These are phyloP conservation scores for Phalacrocorax brasilianus DNA, from an alignment of 2,113 vertebrate genomes.

Conservation along the genomic window DNA sequence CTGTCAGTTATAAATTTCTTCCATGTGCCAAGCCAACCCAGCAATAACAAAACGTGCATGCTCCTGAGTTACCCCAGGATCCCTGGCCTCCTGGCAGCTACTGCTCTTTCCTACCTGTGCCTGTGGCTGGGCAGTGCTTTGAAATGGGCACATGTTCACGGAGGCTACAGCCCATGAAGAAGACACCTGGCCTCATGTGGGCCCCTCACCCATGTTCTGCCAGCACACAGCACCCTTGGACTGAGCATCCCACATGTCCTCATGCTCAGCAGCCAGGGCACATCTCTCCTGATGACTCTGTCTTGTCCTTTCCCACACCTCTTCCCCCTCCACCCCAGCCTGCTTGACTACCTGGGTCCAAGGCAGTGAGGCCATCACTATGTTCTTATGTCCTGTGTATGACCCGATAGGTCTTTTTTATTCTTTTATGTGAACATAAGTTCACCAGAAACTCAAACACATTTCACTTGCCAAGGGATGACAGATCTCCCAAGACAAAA, in stretches of 20 bases:
- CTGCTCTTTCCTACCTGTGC: neutral
- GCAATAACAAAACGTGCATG: neutral
- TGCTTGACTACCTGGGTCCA: neutral
- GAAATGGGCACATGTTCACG: rapidly evolving
- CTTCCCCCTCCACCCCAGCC: neutral
- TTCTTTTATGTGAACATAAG: neutral
- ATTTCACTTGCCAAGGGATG: neutral
- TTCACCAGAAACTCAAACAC: constrained; percentile 35
- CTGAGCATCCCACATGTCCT: neutral
- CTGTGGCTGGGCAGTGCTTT: neutral
- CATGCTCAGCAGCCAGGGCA: rapidly evolving
- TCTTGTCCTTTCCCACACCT: neutral
- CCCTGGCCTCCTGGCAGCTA: neutral
- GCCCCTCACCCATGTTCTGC: neutral
- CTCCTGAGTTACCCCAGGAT: neutral
- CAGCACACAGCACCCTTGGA: rapidly evolving
- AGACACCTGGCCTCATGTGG: neutral
- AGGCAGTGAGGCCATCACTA: neutral
- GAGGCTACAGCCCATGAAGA: neutral
- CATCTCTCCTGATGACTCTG: neutral
- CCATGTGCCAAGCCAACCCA: neutral
- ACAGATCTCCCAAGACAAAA: neutral
- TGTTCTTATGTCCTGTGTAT: rapidly evolving
- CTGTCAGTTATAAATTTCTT: neutral
- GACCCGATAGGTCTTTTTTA: neutral